phyloP scores from a whole-genome alignment of 2,113 vertebrate species.

The Onychostoma macrolepis region DNA sequence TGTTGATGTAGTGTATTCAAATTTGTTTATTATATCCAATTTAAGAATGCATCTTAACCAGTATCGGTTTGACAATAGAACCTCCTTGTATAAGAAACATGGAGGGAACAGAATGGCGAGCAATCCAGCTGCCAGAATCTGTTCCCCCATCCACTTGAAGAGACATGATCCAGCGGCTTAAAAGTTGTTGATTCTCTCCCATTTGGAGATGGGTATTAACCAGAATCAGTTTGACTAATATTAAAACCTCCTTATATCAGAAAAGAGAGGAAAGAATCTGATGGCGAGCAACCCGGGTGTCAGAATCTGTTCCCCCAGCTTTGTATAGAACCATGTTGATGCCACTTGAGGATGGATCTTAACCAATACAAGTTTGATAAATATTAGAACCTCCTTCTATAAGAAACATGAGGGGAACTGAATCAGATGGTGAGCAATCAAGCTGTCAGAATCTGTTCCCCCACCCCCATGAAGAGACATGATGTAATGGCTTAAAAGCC shows the following conservation, averaged over 20 bases:
- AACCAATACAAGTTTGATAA: background rate
- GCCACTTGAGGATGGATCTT: background rate
- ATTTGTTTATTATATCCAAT: background rate
- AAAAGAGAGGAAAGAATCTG: background rate
- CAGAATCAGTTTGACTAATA: background rate
- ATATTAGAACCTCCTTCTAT: background rate
- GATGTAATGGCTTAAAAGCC: background rate
- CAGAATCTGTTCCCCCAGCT: background rate
- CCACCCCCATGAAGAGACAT: background rate
- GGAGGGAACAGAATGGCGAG: background rate
- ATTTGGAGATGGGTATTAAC: background rate
- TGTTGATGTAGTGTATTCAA: background rate
- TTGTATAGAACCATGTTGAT: background rate
- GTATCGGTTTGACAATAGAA: background rate
- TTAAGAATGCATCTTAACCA: background rate
- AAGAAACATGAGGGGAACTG: background rate
- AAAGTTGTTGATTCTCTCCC: background rate
- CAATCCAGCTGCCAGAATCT: background rate
- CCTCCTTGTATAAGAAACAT: background rate
- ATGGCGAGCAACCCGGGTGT: too few species aligned
- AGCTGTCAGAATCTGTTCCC: background rate
- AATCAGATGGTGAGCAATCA: rapidly evolving
- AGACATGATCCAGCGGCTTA: background rate
- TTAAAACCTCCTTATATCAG: background rate
- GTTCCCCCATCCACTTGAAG: background rate